phyloP scores from a whole-genome alignment of 1,140 invertebrate species.

The Drosophila cardini region DNA sequence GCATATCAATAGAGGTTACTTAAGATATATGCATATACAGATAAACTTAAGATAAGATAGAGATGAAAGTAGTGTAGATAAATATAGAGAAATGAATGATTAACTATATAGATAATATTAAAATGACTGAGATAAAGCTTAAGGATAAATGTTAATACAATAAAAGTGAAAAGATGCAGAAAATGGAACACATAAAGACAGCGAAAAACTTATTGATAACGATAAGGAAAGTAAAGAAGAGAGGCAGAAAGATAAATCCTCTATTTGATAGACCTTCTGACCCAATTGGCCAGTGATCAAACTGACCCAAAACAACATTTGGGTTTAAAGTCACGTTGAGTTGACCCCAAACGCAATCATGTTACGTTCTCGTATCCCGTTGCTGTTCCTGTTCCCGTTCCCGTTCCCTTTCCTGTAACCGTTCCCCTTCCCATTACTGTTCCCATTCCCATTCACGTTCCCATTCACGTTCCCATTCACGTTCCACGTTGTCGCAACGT shows the following conservation, averaged over 20 bases:
- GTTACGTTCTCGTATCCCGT: constrained; percentile 10
- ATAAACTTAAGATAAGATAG: too few species aligned
- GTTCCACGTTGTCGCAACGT: constrained; percentile 31
- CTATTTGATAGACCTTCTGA: not conserved
- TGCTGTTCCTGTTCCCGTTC: not conserved
- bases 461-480: constrained; percentile 1
- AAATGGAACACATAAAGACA: too few species aligned
- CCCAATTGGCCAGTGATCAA: constrained; percentile 4
- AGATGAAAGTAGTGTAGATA: too few species aligned
- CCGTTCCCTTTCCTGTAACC: constrained; percentile 6
- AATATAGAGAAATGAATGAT: too few species aligned
- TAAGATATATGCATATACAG: too few species aligned
- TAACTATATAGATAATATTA: too few species aligned
- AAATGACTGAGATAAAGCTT: too few species aligned
- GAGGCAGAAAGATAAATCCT: not conserved
- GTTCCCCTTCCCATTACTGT: constrained; percentile 41
- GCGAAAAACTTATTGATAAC: too few species aligned
- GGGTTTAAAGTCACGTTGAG: constrained; percentile 43
- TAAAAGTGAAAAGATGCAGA: too few species aligned
- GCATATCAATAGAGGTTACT: too few species aligned
- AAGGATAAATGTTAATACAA: too few species aligned
- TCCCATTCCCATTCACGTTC: constrained; percentile 4
- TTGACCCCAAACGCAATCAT: constrained; percentile 3
- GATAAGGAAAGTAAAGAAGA: not conserved
- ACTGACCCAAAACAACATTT: not conserved